Evolutionary conservation across 2,113 vertebrate species (phyloP).

Genomic region (Leptosomus discolor): DNA sequence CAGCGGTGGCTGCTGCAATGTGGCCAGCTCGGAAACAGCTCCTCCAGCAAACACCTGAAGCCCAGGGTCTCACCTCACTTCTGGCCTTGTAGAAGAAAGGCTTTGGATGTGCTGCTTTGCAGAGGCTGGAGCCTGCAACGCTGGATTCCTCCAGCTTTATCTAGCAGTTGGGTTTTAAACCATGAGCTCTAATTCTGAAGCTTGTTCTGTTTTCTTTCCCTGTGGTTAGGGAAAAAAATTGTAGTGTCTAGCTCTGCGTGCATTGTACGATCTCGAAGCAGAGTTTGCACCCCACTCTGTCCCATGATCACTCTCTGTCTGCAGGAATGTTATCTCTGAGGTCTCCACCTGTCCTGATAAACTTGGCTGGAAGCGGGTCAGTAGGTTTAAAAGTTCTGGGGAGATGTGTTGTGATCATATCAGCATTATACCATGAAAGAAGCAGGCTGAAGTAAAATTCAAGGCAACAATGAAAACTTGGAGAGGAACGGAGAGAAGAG

Average conservation of each 20-base stretch:
- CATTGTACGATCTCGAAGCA: not conserved
- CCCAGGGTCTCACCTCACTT: not conserved
- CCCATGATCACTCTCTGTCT: not conserved
- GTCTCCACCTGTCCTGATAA: constrained; percentile 16
- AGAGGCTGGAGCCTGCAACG: not conserved
- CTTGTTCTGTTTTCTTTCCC: not conserved
- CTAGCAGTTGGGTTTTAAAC: not conserved
- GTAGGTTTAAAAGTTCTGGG: constrained; percentile 48
- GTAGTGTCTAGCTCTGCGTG: not conserved
- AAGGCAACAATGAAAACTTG: constrained; percentile 47
- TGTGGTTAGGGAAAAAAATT: not conserved
- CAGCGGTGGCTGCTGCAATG: not conserved
- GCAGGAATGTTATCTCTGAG: constrained; percentile 31
- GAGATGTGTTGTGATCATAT: not conserved
- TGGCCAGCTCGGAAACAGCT: not conserved
- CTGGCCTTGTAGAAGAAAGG: not conserved
- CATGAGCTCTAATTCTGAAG: not conserved
- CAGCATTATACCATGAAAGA: not conserved
- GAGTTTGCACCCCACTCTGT: not conserved
- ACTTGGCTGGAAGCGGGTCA: constrained; percentile 56
- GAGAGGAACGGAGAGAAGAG: not conserved
- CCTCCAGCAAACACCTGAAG: not conserved
- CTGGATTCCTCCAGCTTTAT: not conserved
- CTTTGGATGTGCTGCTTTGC: not conserved
- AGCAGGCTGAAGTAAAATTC: constrained; percentile 1